Percentiles rank a stretch among this genome's conserved stretches.
These are phyloP conservation scores for Apoda limacodes DNA, from an alignment of 2,888 invertebrate genomes.

Conservation along the genomic window DNA sequence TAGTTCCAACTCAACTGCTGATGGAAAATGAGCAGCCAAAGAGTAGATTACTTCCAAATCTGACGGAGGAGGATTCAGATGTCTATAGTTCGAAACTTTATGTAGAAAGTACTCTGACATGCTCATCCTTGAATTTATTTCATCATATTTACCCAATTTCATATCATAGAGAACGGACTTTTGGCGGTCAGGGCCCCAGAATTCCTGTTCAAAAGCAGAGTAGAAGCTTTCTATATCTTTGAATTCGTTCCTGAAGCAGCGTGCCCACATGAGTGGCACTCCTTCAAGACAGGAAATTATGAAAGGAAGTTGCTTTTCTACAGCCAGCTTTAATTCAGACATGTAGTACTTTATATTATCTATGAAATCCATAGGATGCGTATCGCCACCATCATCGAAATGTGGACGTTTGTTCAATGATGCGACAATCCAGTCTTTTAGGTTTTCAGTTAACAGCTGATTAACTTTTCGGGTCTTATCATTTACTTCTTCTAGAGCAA, in stretches of 20 bases:
- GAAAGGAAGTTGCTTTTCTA: conserved; percentile 51
- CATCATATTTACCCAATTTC: conserved; percentile 59
- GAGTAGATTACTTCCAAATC: conserved; percentile 62
- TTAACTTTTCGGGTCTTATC: conserved; percentile 30
- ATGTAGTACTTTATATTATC: conserved; percentile 55
- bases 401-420: conserved; percentile 52
- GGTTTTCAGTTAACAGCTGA: conserved; percentile 44
- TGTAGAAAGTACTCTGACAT: conserved; percentile 63
- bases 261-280: conserved; percentile 58
- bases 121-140: conserved; percentile 38
- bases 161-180: conserved; percentile 57
- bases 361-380: conserved; percentile 60
- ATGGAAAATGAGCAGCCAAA: conserved; percentile 57
- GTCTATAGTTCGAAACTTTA: conserved; percentile 58
- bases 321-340: conserved; percentile 45
- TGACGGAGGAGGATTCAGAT: conserved; percentile 55
- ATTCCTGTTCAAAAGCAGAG: conserved; percentile 54
- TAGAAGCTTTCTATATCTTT: conserved; percentile 45
- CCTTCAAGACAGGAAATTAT: conserved; percentile 59
- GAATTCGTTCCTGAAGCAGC: conserved; percentile 55
- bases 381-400: conserved; percentile 53
- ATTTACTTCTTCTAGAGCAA: conserved; percentile 31
- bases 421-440: conserved; percentile 54
- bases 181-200: conserved; percentile 58
- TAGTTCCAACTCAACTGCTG: conserved; percentile 56